A percentile compares a stretch with the other conserved stretches of the same genome.
Evolutionary conservation across 2,888 invertebrate species (phyloP).

Genomic region (Chrysotoxum bicinctum): DNA sequence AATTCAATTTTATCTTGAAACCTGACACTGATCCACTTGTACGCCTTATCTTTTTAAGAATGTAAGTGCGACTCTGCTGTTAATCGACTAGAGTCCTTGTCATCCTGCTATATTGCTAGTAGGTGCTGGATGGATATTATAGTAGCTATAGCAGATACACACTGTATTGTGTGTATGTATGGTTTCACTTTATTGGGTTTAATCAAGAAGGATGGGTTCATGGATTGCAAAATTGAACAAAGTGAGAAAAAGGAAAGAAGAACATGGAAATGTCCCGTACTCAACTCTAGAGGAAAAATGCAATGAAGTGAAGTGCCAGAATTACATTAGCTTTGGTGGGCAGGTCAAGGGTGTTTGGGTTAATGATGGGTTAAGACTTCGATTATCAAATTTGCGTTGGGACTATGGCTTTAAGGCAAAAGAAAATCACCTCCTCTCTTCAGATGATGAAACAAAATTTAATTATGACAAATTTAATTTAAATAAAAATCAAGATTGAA

Average conservation of each 20-base stretch:
- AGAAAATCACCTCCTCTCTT: conserved; percentile 6
- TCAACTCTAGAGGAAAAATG: conserved; percentile 30
- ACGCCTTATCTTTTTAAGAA: background rate
- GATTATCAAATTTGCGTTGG: conserved; percentile 48
- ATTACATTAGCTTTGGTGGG: conserved; percentile 49
- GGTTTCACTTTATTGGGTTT: conserved; percentile 53
- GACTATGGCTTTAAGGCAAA: conserved; percentile 20
- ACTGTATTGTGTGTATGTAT: conserved; percentile 38
- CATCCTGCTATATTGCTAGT: conserved; percentile 18
- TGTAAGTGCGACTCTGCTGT: conserved; percentile 9
- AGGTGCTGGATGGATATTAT: conserved; percentile 13
- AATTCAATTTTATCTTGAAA: background rate
- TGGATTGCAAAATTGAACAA: conserved; percentile 55
- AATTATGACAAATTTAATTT: background rate
- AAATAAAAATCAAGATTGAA: background rate
- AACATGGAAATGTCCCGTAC: conserved; percentile 25
- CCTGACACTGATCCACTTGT: background rate
- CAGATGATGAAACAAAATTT: background rate
- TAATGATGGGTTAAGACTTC: conserved; percentile 53
- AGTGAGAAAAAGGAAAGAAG: conserved; percentile 26
- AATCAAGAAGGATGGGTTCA: conserved; percentile 62
- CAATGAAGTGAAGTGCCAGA: conserved; percentile 62
- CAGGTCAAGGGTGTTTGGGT: conserved; percentile 27
- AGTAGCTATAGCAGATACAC: conserved; percentile 9
- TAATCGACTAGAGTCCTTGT: conserved; percentile 32